Evolutionary conservation across 92 coral and sea anemone genomes (phyloP).

Genomic region (Plumapathes pennacea): DNA sequence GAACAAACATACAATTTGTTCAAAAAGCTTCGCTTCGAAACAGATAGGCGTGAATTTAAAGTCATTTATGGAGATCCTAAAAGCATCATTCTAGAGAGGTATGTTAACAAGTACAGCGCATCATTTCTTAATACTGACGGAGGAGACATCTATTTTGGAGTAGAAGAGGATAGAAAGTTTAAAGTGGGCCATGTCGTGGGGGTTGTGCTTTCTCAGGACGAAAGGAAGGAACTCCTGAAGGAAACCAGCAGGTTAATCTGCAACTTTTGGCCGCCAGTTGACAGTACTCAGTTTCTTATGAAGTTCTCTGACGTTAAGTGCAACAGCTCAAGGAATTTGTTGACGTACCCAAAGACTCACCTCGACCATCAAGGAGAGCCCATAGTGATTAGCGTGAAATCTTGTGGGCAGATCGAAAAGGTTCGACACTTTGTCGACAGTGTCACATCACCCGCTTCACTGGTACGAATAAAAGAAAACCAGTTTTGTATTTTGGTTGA

Average conservation of each 20-base stretch:
- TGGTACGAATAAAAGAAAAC: conserved; percentile 26
- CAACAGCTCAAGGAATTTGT: conserved; percentile 12
- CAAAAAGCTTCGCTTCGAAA: conserved; percentile 44
- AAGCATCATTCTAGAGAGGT: conserved; percentile 31
- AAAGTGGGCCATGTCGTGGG: conserved; percentile 58
- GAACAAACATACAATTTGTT: conserved; percentile 18
- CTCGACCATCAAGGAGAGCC: neutral
- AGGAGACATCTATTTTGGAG: conserved; percentile 65
- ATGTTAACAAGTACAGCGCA: conserved; percentile 57
- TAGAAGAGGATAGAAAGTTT: conserved; percentile 41
- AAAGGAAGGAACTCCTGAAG: conserved; percentile 30
- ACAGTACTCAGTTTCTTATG: conserved; percentile 51
- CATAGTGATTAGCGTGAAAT: conserved; percentile 3
- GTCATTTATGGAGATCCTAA: conserved; percentile 59
- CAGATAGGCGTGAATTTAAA: conserved; percentile 63
- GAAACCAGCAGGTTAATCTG: conserved; percentile 33
- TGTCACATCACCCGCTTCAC: neutral
- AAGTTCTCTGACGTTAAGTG: conserved; percentile 35
- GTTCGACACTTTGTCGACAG: conserved; percentile 2
- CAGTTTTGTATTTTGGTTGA: conserved; percentile 36
- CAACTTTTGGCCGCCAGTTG: conserved; percentile 73
- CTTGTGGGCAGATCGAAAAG: neutral
- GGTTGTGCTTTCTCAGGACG: conserved; percentile 34
- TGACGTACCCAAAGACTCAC: conserved; percentile 50
- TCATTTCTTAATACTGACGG: conserved; percentile 63